Evolutionary conservation across 2,797 vertebrate species (phyloP).

Genomic region (Molossus molossus): DNA sequence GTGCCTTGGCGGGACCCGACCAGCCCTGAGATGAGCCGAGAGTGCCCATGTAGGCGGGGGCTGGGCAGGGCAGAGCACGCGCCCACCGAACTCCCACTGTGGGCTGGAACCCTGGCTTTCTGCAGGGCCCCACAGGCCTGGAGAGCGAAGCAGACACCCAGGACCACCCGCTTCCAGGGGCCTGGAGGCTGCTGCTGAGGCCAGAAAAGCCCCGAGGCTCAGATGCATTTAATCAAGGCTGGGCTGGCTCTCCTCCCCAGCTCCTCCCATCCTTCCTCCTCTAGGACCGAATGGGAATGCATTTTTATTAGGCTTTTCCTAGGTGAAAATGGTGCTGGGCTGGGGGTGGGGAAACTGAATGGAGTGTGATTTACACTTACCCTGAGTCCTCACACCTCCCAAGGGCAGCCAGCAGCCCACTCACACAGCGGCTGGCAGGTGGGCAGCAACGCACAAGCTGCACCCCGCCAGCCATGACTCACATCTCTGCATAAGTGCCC

Average conservation of each 20-base stretch:
- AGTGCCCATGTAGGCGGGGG: accelerated
- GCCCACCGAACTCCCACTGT: accelerated
- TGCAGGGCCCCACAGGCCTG: neutral
- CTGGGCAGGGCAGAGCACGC: neutral
- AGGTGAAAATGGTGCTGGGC: slow-evolving; percentile 80
- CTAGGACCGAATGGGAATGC: slow-evolving; percentile 60
- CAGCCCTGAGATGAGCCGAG: neutral
- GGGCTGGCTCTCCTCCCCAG: neutral
- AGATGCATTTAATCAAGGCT: neutral
- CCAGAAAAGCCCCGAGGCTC: slow-evolving; percentile 38
- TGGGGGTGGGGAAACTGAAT: slow-evolving; percentile 62
- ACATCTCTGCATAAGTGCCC: neutral
- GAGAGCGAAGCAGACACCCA: neutral
- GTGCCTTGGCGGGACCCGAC: neutral
- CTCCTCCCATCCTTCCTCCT: slow-evolving; percentile 50
- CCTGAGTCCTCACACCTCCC: slow-evolving; percentile 81
- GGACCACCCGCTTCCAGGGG: neutral
- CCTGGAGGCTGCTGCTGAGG: neutral
- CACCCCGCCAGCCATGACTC: neutral
- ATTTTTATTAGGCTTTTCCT: slow-evolving; percentile 79
- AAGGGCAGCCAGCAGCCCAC: slow-evolving; percentile 64
- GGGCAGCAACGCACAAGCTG: neutral
- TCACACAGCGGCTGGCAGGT: neutral
- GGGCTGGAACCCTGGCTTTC: neutral
- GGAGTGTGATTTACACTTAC: slow-evolving; percentile 83